Percentiles rank a stretch among this genome's conserved stretches.
Conservation (phyloP, 2,113 vertebrate species). For the Copsychus sechellarum region DNA sequence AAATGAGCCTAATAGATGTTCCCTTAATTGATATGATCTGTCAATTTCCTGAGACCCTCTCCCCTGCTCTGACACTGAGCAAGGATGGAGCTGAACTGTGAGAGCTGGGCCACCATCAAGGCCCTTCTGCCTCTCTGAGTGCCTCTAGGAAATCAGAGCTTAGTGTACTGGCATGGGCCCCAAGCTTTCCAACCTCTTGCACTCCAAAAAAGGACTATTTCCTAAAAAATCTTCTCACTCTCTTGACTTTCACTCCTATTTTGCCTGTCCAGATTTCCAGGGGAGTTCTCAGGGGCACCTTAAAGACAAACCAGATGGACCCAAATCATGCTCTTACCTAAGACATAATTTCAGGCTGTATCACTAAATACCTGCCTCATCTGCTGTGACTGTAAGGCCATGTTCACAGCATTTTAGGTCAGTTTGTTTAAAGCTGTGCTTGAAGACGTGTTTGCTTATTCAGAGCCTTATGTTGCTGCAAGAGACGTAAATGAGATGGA, state of each 20-base stretch:
- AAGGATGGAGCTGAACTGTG: not conserved
- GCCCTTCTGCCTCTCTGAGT: not conserved
- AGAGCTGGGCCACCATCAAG: not conserved
- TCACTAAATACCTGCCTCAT: not conserved
- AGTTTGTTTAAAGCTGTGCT: not conserved
- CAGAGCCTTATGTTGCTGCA: not conserved
- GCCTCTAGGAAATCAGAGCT: not conserved
- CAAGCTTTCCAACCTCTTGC: not conserved
- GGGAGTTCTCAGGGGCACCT: not conserved
- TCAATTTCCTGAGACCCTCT: accelerated
- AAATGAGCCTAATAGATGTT: not conserved
- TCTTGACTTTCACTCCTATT: not conserved
- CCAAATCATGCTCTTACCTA: not conserved
- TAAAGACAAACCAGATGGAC: not conserved
- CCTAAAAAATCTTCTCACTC: not conserved
- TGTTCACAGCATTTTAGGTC: not conserved
- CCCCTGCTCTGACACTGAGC: not conserved
- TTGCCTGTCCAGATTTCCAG: not conserved
- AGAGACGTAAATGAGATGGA: not conserved
- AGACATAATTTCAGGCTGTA: not conserved
- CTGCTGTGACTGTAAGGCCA: not conserved
- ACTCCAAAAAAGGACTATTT: not conserved
- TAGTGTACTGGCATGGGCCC: not conserved
- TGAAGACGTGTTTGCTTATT: not conserved
- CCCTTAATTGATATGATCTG: not conserved